Percentiles rank a stretch among this genome's conserved stretches.
Conservation (phyloP, 2,797 vertebrate species). For the Macropus fuliginosus region DNA sequence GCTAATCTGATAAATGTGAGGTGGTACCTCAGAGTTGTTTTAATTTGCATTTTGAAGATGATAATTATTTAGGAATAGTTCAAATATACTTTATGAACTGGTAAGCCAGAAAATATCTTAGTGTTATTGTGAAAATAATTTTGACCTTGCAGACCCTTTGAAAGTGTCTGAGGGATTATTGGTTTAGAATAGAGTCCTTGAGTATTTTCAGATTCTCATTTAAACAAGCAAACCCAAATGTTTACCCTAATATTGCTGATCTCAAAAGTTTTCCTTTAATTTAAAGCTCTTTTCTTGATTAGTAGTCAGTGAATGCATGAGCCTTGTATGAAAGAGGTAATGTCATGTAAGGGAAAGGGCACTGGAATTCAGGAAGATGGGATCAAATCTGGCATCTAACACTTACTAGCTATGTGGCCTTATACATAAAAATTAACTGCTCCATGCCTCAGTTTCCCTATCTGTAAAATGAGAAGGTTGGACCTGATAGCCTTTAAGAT, state of each 20-base stretch:
- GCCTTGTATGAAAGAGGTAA: background rate
- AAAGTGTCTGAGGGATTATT: background rate
- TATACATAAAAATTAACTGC: background rate
- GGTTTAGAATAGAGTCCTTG: background rate
- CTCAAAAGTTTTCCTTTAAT: background rate
- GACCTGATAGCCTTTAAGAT: background rate
- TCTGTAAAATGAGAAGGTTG: background rate
- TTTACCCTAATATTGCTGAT: background rate
- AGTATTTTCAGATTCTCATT: background rate
- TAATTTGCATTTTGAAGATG: background rate
- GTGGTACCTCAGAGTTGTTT: background rate
- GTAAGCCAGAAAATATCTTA: background rate
- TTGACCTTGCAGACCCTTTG: background rate
- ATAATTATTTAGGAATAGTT: background rate
- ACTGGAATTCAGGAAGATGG: background rate
- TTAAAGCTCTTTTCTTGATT: background rate
- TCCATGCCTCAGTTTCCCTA: background rate
- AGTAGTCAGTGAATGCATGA: background rate
- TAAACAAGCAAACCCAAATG: too few relatives aligned
- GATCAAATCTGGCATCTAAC: background rate
- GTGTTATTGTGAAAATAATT: background rate
- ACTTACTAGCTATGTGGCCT: background rate
- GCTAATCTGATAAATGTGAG: background rate
- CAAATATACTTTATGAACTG: background rate
- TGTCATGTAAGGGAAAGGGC: background rate